A percentile compares a stretch with the other conserved stretches of the same genome.
These are phyloP conservation scores for Helicoverpa assulta DNA, from an alignment of 2,888 invertebrate genomes.

Conservation along the genomic window DNA sequence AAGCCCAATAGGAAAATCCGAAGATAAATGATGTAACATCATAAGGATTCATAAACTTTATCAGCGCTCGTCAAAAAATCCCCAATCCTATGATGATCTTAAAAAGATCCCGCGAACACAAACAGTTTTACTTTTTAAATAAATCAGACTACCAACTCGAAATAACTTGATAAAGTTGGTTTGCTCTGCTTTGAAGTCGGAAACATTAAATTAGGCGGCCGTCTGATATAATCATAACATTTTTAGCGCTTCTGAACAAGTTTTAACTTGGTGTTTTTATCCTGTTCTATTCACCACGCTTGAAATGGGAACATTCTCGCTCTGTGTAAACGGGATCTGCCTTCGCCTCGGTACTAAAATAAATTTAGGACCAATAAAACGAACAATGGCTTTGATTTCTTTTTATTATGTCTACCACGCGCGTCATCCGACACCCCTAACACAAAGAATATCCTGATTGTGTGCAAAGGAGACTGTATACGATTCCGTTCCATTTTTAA, in stretches of 20 bases:
- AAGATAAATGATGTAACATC: conserved; percentile 23
- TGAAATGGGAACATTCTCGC: conserved; percentile 38
- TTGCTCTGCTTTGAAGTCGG: conserved; percentile 33
- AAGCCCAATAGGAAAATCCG: conserved; percentile 12
- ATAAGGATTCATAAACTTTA: conserved; percentile 25
- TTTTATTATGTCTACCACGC: conserved; percentile 78
- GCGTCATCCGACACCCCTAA: conserved; percentile 67
- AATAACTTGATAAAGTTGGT: conserved; percentile 48
- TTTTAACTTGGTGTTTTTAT: conserved; percentile 41
- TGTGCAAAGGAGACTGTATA: conserved; percentile 18
- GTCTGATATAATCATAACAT: conserved; percentile 34
- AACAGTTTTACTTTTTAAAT: conserved; percentile 47
- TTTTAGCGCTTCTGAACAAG: conserved; percentile 31
- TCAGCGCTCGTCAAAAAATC: conserved; percentile 10
- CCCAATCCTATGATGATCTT: conserved; percentile 24
- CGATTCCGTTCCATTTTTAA: conserved; percentile 12
- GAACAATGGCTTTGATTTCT: conserved; percentile 80
- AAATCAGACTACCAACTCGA: conserved; percentile 40
- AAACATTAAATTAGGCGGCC: conserved; percentile 47
- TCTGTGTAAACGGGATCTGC: conserved; percentile 54
- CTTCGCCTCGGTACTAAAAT: conserved; percentile 73
- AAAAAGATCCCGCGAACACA: conserved; percentile 27
- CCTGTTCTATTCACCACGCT: conserved; percentile 31
- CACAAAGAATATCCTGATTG: conserved; percentile 36
- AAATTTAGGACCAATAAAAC: conserved; percentile 81